phyloP scores from a whole-genome alignment of 2,888 invertebrate genomes.

The Dryobota labecula region DNA sequence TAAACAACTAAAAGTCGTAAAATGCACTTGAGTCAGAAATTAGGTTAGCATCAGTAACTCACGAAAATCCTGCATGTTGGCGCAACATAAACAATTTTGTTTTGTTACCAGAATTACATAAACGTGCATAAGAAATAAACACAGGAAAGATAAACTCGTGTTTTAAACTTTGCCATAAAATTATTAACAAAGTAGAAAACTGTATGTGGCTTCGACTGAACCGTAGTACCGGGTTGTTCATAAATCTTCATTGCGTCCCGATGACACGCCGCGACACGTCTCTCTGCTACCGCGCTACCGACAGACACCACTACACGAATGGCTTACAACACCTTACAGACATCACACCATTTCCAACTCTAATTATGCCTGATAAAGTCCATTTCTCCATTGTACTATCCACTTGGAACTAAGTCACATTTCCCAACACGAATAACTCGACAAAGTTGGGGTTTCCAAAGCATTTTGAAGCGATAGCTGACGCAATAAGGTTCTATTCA shows the following conservation, averaged over 20 bases:
- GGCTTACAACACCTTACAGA: constrained; percentile 69
- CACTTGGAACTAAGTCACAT: constrained; percentile 77
- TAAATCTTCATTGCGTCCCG: constrained; percentile 90
- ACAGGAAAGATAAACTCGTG: constrained; percentile 66
- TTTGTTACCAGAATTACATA: constrained; percentile 61
- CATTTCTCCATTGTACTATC: constrained; percentile 24
- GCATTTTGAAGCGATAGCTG: constrained; percentile 74
- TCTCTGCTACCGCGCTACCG: constrained; percentile 88
- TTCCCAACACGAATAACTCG: constrained; percentile 79
- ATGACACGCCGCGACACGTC: constrained; percentile 90
- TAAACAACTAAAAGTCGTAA: constrained; percentile 54
- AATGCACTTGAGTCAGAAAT: constrained; percentile 57
- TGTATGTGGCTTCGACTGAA: constrained; percentile 80
- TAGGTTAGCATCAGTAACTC: constrained; percentile 57
- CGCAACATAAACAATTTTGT: constrained; percentile 62
- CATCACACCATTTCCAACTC: constrained; percentile 65
- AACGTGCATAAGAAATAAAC: constrained; percentile 67
- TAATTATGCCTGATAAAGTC: constrained; percentile 56
- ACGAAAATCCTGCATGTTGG: constrained; percentile 53
- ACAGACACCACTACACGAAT: constrained; percentile 69
- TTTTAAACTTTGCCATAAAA: constrained; percentile 74
- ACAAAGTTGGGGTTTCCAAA: constrained; percentile 71
- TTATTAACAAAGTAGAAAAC: constrained; percentile 81
- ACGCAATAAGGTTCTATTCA: constrained; percentile 77
- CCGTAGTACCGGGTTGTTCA: constrained; percentile 85